Base-by-base conservation (phyloP, 2,113 vertebrate species). In the Hiodon alosoides region DNA sequence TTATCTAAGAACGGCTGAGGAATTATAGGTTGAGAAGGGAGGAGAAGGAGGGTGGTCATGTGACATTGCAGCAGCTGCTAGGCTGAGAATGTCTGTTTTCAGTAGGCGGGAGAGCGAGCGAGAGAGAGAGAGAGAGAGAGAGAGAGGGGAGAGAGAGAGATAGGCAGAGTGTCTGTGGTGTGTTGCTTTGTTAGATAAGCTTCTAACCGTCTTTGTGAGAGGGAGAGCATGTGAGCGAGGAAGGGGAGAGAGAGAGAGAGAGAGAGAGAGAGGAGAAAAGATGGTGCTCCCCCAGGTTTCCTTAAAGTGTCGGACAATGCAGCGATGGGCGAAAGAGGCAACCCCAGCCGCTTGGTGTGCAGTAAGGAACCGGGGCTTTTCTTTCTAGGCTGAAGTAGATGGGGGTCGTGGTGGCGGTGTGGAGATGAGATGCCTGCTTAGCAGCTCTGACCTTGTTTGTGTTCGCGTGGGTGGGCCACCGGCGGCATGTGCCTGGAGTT, bases 131-230 rank as follows among this genome's bases (percentile, higher is more conserved):
- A 74, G 76, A 54, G 69, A 55, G 71, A 75, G 73, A 64, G 79
- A 72, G 83, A 77, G 78, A 76, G 75, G 77, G 84, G 78, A 79
- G 85, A 85, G 87, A 81, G 85, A 77, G 73, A 59, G 74, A 73
- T 73, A 73, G 75, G 74, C 67, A 75, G 69, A 73, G 78, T 74
- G 78, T 79, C 88, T 85, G 86, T 85, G 81, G 87, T 81, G 84
- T 79, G 86, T 88, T 84, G 86, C 90, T 92, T 93, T 90, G 88
- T 91, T 89, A 88, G 91, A 90, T 88, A 90, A 92, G 87, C 90
- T 87, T 73, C 80, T 58, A 87, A 87, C 83, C 69, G 83, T 90
- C 81, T 85, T 85, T 85, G 86, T 84, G 83, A 89, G 82, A 74
- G 80, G 76, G 77, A 79, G 69, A 71, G 51, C 31, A 31, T 31